phyloP scores from a whole-genome alignment of 2,797 vertebrate species.

The Cetoscarus ocellatus region DNA sequence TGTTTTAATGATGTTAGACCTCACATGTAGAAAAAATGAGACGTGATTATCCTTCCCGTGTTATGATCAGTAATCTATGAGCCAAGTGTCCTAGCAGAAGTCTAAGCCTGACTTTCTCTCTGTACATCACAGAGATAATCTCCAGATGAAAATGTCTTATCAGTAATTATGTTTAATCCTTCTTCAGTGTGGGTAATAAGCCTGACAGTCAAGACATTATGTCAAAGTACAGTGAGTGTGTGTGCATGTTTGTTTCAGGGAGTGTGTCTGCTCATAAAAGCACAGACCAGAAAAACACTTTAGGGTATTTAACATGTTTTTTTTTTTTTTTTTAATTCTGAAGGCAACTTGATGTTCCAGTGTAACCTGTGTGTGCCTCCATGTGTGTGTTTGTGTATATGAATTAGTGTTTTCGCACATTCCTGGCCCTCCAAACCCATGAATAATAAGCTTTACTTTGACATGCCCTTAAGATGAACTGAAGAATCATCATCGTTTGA shows the following conservation, averaged over 20 bases:
- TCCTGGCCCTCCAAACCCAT: slow-evolving; percentile 57
- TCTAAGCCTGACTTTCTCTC: slow-evolving; percentile 32
- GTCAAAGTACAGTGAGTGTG: slow-evolving; percentile 18
- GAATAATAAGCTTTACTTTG: slow-evolving; percentile 73
- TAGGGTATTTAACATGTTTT: background rate
- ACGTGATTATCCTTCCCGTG: slow-evolving; percentile 29
- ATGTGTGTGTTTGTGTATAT: slow-evolving; percentile 19
- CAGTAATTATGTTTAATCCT: slow-evolving; percentile 68
- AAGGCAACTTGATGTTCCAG: background rate
- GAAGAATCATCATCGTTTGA: slow-evolving; percentile 70
- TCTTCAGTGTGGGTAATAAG: slow-evolving; percentile 40
- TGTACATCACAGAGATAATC: slow-evolving; percentile 65
- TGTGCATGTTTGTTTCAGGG: background rate
- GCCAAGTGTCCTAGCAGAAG: slow-evolving; percentile 31
- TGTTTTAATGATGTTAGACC: background rate
- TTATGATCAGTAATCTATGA: slow-evolving; percentile 34
- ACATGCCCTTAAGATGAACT: slow-evolving; percentile 79
- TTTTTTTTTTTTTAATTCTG: background rate
- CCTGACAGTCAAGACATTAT: slow-evolving; percentile 33
- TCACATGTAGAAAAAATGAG: slow-evolving; percentile 13
- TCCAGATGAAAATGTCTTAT: slow-evolving; percentile 53
- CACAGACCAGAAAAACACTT: background rate
- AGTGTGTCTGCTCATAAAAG: background rate
- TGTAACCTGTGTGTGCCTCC: slow-evolving; percentile 4
- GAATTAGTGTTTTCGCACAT: slow-evolving; percentile 62